Evolutionary conservation across 2,113 vertebrate genomes (phyloP).

Genomic region (human): DNA sequence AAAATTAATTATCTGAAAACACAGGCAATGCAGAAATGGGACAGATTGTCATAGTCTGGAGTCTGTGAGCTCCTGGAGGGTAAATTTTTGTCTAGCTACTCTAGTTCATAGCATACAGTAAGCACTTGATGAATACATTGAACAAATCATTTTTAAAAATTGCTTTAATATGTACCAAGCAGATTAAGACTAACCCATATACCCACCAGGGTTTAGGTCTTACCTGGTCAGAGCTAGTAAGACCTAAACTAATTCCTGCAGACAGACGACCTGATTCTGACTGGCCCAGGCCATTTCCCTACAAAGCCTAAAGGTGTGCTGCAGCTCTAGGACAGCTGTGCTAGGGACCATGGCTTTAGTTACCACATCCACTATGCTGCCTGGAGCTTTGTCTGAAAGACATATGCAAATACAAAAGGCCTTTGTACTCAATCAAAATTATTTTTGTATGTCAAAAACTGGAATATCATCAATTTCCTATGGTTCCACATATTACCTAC

Average conservation of each 20-base stretch:
- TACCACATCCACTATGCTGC: neutral
- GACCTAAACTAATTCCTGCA: neutral
- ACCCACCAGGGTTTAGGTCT: neutral
- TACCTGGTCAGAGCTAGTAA: neutral
- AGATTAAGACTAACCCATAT: neutral
- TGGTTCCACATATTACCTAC: neutral
- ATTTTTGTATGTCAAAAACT: neutral
- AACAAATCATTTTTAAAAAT: neutral
- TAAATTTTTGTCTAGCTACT: neutral
- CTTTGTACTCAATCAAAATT: neutral
- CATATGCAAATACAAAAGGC: neutral
- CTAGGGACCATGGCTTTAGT: neutral
- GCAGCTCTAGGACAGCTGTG: neutral
- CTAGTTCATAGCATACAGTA: neutral
- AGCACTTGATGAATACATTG: neutral
- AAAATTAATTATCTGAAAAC: neutral
- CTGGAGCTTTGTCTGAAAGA: neutral
- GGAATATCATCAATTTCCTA: neutral
- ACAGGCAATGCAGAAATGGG: neutral
- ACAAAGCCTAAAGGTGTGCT: neutral
- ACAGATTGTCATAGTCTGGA: neutral
- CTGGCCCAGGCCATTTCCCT: no score
- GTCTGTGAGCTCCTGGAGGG: neutral
- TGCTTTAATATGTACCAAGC: neutral
- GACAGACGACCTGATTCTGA: neutral